A percentile compares a stretch with the other conserved stretches of the same genome.
phyloP scores from a whole-genome alignment of 1,140 invertebrate genomes.

The Megalonaias nervosa region DNA sequence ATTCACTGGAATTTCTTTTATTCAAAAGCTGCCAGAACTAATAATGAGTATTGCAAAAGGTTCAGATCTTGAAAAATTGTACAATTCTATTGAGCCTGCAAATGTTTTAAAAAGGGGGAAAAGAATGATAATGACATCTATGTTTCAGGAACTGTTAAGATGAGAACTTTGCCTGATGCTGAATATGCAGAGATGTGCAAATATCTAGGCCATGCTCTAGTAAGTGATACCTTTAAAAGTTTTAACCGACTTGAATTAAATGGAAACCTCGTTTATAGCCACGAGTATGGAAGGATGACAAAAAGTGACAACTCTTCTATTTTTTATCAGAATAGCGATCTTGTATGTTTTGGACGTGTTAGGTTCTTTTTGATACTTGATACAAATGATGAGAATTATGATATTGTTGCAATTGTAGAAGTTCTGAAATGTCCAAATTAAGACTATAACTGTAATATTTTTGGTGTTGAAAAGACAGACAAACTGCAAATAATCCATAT shows the following conservation, averaged over 20 bases:
- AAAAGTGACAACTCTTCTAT: slow-evolving; percentile 31
- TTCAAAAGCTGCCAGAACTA: slow-evolving; percentile 19
- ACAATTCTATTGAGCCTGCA: not conserved
- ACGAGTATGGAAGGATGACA: too few species aligned
- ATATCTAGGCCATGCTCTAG: slow-evolving; percentile 10
- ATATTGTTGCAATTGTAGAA: slow-evolving; percentile 4
- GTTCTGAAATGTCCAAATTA: slow-evolving; percentile 11
- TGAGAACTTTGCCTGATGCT: not conserved
- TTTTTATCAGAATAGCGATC: not conserved
- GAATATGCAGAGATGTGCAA: not conserved
- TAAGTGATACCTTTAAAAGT: slow-evolving; percentile 3
- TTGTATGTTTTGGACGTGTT: not conserved
- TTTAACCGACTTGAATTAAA: too few species aligned
- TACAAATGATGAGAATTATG: not conserved
- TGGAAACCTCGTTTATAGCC: too few species aligned
- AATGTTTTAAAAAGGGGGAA: slow-evolving; percentile 6
- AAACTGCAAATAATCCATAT: slow-evolving; percentile 4
- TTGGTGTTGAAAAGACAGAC: not conserved
- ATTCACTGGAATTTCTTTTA: slow-evolving; percentile 14
- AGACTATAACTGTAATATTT: slow-evolving; percentile 1
- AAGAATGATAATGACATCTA: not conserved
- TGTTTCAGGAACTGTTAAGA: slow-evolving; percentile 1
- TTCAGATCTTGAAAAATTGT: slow-evolving; percentile 12
- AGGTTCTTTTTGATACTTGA: not conserved
- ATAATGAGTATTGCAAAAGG: slow-evolving; percentile 5